Conservation (phyloP, 1,140 invertebrate species). For the Trissolcus basalis region DNA sequence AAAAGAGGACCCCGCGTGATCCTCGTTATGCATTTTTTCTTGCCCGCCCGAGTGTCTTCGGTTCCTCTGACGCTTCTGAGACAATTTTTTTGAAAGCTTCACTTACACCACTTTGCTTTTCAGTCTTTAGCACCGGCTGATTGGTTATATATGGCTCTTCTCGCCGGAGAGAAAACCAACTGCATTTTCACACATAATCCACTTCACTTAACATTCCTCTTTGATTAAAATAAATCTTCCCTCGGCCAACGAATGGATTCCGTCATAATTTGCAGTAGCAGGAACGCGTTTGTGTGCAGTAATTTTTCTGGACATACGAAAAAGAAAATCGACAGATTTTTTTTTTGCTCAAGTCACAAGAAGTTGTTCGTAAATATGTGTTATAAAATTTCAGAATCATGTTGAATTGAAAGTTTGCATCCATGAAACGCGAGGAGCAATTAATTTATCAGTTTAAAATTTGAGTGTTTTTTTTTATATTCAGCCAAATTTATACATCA, state of each 20-base stretch:
- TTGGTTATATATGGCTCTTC: constrained; percentile 46
- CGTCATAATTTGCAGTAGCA: neutral
- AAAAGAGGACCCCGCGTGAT: no score
- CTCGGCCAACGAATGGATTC: constrained; percentile 16
- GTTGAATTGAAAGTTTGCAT: no score
- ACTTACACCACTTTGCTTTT: constrained; percentile 40
- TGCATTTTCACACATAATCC: constrained; percentile 43
- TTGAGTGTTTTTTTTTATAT: no score
- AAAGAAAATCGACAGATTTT: constrained; percentile 2
- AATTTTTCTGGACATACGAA: neutral
- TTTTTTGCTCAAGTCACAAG: no score
- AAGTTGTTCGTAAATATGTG: no score
- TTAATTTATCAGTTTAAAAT: no score
- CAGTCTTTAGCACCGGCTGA: constrained; percentile 45
- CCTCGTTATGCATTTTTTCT: constrained; percentile 30
- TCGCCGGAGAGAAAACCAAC: constrained; percentile 28
- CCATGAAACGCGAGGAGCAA: no score
- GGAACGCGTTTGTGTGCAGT: neutral
- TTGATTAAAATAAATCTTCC: constrained; percentile 36
- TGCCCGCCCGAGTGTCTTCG: constrained; percentile 9
- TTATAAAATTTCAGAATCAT: no score
- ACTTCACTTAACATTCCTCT: constrained; percentile 44
- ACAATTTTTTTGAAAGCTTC: constrained; percentile 49
- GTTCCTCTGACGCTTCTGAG: constrained; percentile 24
- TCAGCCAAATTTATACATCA: no score